Evolutionary conservation across 2,113 vertebrate species (phyloP).

Genomic region (Stigmatopora argus): DNA sequence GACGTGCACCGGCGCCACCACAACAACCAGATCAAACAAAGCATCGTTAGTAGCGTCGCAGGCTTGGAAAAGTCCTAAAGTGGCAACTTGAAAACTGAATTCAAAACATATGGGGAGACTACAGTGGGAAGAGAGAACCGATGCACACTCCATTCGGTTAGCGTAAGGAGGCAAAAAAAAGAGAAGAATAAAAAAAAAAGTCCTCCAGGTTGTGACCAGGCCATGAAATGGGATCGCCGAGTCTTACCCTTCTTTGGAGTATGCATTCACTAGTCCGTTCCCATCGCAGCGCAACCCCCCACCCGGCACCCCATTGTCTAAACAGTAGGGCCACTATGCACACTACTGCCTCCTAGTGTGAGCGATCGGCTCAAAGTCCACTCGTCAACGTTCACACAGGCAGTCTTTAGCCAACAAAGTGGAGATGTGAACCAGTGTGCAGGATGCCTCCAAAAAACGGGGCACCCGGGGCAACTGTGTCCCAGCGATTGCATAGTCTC

Average conservation of each 20-base stretch:
- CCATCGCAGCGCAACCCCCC: conserved; percentile 81
- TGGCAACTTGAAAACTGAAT: conserved; percentile 60
- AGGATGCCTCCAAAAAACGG: conserved; percentile 44
- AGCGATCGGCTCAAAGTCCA: conserved; percentile 73
- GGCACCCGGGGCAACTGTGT: conserved; percentile 83
- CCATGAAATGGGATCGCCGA: conserved; percentile 45
- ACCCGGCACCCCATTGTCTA: conserved; percentile 67
- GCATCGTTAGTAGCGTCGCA: conserved; percentile 78
- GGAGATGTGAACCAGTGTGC: conserved; percentile 68
- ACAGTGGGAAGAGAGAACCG: conserved; percentile 73
- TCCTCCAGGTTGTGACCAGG: conserved; percentile 38
- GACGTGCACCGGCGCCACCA: conserved; percentile 82
- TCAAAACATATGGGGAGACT: conserved; percentile 64
- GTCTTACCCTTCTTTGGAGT: conserved; percentile 77
- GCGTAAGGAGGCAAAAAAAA: conserved; percentile 27
- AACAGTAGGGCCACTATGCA: conserved; percentile 80
- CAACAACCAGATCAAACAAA: conserved; percentile 92
- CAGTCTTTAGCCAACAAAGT: conserved; percentile 86
- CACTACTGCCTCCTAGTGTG: conserved; percentile 82
- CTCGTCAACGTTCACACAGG: conserved; percentile 79
- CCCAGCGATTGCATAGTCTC: conserved; percentile 93
- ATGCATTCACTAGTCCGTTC: conserved; percentile 84
- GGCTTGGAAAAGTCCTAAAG: conserved; percentile 58
- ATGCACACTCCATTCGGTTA: conserved; percentile 75
- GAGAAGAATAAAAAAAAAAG: conserved; percentile 20